phyloP scores from a whole-genome alignment of 1,140 invertebrate genomes.

The Drosophila saltans region DNA sequence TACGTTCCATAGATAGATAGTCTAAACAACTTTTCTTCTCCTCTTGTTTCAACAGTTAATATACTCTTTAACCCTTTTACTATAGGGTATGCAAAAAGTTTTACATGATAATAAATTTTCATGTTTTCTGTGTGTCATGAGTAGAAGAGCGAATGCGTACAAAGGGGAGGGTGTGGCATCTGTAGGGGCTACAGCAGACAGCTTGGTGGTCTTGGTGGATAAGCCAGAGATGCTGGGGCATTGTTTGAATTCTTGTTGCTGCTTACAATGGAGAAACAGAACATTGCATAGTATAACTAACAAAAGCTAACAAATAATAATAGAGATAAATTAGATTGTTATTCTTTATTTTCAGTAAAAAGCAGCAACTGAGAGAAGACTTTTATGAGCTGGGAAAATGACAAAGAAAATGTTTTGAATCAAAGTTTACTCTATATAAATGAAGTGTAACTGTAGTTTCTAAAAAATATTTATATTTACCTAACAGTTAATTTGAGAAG shows the following conservation, averaged over 20 bases:
- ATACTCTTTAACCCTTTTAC: neutral
- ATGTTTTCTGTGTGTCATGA: slow-evolving; percentile 14
- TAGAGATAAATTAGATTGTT: slow-evolving; percentile 5
- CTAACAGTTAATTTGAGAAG: too few species aligned
- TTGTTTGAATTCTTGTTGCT: slow-evolving; percentile 6
- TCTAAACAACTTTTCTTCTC: too few species aligned
- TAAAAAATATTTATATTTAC: too few species aligned
- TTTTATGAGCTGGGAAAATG: neutral
- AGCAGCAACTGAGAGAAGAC: neutral
- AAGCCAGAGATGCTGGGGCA: slow-evolving; percentile 5
- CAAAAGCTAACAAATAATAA: slow-evolving; percentile 11
- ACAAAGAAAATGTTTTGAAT: too few species aligned
- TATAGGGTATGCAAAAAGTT: slow-evolving; percentile 33
- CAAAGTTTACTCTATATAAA: neutral
- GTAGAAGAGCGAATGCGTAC: slow-evolving; percentile 22
- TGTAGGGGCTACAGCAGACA: neutral
- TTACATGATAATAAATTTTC: slow-evolving; percentile 74
- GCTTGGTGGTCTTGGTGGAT: neutral
- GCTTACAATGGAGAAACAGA: neutral
- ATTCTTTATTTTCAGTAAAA: neutral
- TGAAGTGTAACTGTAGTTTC: too few species aligned
- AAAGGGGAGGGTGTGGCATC: neutral
- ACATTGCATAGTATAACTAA: neutral
- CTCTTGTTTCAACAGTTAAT: neutral
- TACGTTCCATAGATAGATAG: too few species aligned